Conservation (phyloP, 2,113 vertebrate genomes). For the Probosciger aterrimus region DNA sequence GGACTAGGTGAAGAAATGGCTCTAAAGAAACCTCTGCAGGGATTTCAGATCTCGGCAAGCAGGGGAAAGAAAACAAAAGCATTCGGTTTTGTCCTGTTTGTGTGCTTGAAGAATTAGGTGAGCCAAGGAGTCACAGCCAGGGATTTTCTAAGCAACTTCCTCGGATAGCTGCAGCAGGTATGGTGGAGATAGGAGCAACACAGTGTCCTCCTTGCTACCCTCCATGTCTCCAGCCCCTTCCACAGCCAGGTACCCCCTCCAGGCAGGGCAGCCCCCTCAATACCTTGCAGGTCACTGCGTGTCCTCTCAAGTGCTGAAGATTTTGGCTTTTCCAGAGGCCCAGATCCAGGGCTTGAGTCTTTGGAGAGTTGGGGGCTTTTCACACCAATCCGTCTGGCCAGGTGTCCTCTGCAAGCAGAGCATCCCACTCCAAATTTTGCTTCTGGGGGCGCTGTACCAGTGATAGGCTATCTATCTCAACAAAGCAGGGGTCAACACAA, state of each 20-base stretch:
- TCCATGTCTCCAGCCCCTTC: not conserved
- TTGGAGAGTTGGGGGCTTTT: not conserved
- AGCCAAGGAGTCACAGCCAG: not conserved
- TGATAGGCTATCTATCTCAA: not conserved
- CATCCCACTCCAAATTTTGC: not conserved
- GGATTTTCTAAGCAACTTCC: not conserved
- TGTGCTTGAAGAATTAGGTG: not conserved
- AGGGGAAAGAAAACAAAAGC: not conserved
- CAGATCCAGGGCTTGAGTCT: not conserved
- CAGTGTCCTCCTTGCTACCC: fast-evolving
- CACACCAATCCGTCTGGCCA: not conserved
- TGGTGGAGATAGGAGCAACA: not conserved
- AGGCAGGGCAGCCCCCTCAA: not conserved
- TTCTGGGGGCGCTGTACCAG: fast-evolving
- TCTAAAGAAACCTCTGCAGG: not conserved
- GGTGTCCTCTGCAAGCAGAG: not conserved
- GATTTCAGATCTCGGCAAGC: not conserved
- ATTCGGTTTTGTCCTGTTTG: not conserved
- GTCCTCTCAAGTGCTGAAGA: not conserved
- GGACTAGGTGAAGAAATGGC: not conserved
- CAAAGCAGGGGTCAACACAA: not conserved
- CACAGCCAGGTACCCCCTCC: not conserved
- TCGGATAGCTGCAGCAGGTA: not conserved
- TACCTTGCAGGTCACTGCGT: fast-evolving
- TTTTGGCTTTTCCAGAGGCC: not conserved